Conservation (phyloP, 92 coral and sea anemone genomes). For the Epizoanthus ramosus region DNA sequence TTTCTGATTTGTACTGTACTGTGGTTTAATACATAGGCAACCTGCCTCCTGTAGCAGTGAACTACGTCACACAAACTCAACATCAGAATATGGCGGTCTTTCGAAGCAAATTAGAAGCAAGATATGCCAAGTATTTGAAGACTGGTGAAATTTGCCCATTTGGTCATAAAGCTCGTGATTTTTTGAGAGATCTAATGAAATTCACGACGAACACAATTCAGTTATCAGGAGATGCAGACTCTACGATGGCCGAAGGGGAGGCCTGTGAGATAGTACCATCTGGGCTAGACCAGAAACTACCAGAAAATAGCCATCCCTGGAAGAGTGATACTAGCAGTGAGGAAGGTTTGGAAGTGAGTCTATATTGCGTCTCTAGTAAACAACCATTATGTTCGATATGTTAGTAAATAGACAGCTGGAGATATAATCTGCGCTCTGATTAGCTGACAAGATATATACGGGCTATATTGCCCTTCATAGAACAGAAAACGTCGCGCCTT, state of each 20-base stretch:
- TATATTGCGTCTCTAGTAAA: background rate
- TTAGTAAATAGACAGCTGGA: no score
- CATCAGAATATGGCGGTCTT: conserved; percentile 11
- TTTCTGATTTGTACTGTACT: background rate
- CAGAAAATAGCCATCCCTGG: background rate
- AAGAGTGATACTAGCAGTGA: background rate
- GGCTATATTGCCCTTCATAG: no score
- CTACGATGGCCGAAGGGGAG: background rate
- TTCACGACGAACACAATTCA: background rate
- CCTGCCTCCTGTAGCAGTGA: conserved; percentile 11
- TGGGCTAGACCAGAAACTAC: background rate
- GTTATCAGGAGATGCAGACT: background rate
- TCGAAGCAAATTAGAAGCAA: conserved; percentile 3
- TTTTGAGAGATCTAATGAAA: background rate
- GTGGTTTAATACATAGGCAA: background rate
- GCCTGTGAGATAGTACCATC: background rate
- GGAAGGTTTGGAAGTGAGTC: background rate
- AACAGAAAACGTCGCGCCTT: no score
- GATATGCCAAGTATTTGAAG: background rate
- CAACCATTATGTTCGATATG: no score
- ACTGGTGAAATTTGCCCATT: background rate
- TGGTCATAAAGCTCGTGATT: background rate
- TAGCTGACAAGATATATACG: no score
- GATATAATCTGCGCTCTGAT: no score
- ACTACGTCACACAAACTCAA: conserved; percentile 12